Conservation (phyloP, 2,888 invertebrate species). For the Calameuta idolon region DNA sequence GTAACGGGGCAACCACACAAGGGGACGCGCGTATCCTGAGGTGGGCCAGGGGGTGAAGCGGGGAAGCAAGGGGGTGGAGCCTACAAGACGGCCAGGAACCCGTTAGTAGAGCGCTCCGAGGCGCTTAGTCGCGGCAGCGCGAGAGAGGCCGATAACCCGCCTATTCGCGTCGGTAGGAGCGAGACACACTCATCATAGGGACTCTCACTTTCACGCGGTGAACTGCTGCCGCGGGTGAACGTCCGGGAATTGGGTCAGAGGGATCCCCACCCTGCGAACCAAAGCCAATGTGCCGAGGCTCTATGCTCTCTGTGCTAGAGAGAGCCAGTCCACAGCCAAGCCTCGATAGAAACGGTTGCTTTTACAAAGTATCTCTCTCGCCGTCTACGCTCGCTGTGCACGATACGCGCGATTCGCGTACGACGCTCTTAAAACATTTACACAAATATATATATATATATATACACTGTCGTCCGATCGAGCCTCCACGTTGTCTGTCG, state of each 20-base stretch:
- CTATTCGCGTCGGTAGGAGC: slow-evolving; percentile 12
- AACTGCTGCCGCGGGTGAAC: slow-evolving; percentile 75
- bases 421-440: neutral
- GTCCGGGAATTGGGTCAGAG: slow-evolving; percentile 84
- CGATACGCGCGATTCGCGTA: neutral
- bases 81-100: slow-evolving; percentile 50
- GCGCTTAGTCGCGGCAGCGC: slow-evolving; percentile 62
- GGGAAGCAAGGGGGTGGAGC: slow-evolving; percentile 19
- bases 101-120: slow-evolving; percentile 58
- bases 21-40: slow-evolving; percentile 43
- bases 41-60: slow-evolving; percentile 67
- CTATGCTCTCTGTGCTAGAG: slow-evolving; percentile 61
- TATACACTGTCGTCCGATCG: no score
- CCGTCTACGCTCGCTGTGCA: neutral
- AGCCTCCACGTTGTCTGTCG: neutral
- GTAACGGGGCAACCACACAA: slow-evolving; percentile 5
- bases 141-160: slow-evolving; percentile 21
- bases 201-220: slow-evolving; percentile 75
- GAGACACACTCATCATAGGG: slow-evolving; percentile 66
- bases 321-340: slow-evolving; percentile 65
- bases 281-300: slow-evolving; percentile 71
- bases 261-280: slow-evolving; percentile 72
- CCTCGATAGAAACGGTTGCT: slow-evolving; percentile 64
- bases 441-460: neutral
- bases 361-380: slow-evolving; percentile 7